These are phyloP conservation scores for Strigamia crassipes DNA, from an alignment of 2,888 invertebrate species.

Conservation along the genomic window DNA sequence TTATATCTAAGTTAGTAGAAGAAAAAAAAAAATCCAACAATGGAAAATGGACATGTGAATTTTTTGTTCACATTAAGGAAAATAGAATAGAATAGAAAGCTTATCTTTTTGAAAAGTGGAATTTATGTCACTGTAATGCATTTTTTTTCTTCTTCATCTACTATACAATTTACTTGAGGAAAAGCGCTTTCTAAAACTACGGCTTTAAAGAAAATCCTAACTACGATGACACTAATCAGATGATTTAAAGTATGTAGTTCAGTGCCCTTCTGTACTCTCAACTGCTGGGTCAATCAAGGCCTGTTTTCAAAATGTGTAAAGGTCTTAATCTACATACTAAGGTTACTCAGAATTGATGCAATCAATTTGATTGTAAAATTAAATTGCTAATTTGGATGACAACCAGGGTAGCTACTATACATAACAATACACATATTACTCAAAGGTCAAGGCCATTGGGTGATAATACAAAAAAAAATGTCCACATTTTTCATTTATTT, in stretches of 20 bases:
- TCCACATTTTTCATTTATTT: too few species aligned
- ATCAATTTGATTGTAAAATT: conserved; percentile 2
- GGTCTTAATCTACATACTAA: conserved; percentile 6
- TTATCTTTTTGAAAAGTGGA: not conserved
- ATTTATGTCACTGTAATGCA: not conserved
- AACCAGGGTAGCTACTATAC: not conserved
- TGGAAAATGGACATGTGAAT: not conserved
- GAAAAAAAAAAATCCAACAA: too few species aligned
- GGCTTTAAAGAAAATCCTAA: not conserved
- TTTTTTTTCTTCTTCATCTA: not conserved
- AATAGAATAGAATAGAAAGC: not conserved
- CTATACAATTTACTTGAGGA: not conserved
- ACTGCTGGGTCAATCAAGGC: conserved; percentile 21
- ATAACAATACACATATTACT: not conserved
- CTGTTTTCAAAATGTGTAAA: conserved; percentile 16
- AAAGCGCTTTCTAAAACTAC: not conserved
- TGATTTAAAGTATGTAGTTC: conserved; percentile 11
- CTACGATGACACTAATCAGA: conserved; percentile 11
- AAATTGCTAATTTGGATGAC: conserved; percentile 2
- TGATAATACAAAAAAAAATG: too few species aligned
- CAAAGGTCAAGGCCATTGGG: too few species aligned
- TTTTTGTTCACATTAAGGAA: not conserved
- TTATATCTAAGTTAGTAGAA: too few species aligned
- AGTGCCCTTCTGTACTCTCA: not conserved
- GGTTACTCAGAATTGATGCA: not conserved